Base-by-base conservation (phyloP, 1,140 invertebrate species). In the Scaptomyza graminum region DNA sequence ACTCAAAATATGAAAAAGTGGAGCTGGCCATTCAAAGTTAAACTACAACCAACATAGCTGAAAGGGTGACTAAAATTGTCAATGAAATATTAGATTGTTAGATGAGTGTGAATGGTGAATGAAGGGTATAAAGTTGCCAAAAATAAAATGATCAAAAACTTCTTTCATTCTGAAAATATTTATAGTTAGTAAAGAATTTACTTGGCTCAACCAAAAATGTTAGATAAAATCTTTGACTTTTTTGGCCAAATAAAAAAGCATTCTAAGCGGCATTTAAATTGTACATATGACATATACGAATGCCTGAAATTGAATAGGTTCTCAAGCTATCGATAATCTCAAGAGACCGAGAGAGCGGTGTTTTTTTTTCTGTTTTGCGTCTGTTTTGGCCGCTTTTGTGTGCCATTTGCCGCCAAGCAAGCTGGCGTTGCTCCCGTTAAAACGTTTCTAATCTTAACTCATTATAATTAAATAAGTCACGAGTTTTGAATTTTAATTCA, bases 381-480 rank as follows among this genome's bases (percentile, higher is more conserved):
- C 4, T 41, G 1, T 41, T 34, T 34, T 34, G 31, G 37, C 37
- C 37, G 37, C 37, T 41, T 81, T 77, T 72, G 65, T 79, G 65
- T 79, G 81, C 77, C 82, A 87, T 81, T 85, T 78, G 72, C 78
- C 81, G 82, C 51, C 64, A 68, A 34, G 31, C 31, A 34, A 34
- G 46, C 49, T 68, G 64, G 71, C 66, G 57, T 54, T 70, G 72
- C 82, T 87, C 82, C 82, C 83, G 81, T 80, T 80, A 76, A 82
- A 78, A 78, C 79, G 79, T 65, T 88, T 87, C 83, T 88, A 88
- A 88, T 87, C 83, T 88, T 66, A 89, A 88, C 83, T 87, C 83
- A 87, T 87, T 87, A 88, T 89, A 88, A 88, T 88, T 88, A 88
- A 88, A 89, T 89, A 89, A 88, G 83, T 88, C 83, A 88, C 83